Conservation (phyloP, 1,140 invertebrate species). For the Papilio xuthus region DNA sequence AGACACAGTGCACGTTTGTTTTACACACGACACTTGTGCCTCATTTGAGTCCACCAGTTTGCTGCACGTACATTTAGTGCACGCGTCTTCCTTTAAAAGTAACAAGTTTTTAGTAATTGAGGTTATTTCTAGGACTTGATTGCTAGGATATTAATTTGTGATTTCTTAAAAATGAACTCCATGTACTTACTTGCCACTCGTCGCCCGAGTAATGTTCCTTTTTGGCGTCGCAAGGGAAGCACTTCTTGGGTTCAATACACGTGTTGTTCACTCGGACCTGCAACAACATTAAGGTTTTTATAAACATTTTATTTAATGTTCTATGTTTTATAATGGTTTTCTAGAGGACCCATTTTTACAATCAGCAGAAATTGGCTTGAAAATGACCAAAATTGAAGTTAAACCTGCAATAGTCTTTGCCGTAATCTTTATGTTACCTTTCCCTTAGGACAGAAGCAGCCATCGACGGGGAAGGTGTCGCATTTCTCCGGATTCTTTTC, state of each 20-base stretch:
- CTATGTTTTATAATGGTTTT: too few species aligned
- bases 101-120: not conserved
- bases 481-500: slow-evolving; percentile 80
- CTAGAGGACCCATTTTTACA: not conserved
- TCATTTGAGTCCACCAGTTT: slow-evolving; percentile 53
- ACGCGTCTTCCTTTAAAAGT: slow-evolving; percentile 82
- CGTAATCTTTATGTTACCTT: slow-evolving; percentile 73
- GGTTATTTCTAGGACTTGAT: not conserved
- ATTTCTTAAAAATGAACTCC: not conserved
- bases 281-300: not conserved
- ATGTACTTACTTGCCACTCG: slow-evolving; percentile 79
- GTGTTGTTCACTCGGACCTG: slow-evolving; percentile 83
- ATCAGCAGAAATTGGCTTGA: not conserved
- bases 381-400: not conserved
- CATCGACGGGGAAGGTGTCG: slow-evolving; percentile 83
- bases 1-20: slow-evolving; percentile 82
- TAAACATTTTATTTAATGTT: not conserved
- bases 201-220: slow-evolving; percentile 83
- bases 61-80: slow-evolving; percentile 88
- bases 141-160: not conserved
- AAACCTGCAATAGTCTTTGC: not conserved
- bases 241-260: slow-evolving; percentile 83
- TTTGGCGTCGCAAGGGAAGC: slow-evolving; percentile 86
- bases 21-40: slow-evolving; percentile 82
- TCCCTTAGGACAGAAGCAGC: slow-evolving; percentile 91